Base-by-base conservation (phyloP, 2,888 invertebrate species). In the Nysson spinosus region DNA sequence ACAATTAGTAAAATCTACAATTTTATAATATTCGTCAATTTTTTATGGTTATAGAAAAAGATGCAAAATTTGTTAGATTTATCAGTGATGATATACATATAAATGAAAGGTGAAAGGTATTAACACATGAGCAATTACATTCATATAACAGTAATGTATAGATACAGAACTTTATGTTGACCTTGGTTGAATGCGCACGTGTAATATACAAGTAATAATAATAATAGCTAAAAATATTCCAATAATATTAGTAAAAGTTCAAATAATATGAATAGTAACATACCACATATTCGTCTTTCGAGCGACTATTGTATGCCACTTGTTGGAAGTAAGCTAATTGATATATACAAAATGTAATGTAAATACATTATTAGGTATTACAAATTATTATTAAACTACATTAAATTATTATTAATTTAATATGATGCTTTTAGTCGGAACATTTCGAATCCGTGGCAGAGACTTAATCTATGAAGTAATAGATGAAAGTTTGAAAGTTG, bases 401-500 rank as follows among this genome's bases (percentile, higher is more conserved):
- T 6, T 19, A 20, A 26, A 16, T 17, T 57, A 35, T 28, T 55
- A 43, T 51, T 32, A 30, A 56, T 47, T 34, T 37, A 44, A 49
- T 28, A 55, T 62, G 57, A 63, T 72, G 67, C 62, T 86, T 87
- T 61, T 82, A 91, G 91, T 93, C 82, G 94, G 94, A 6, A 94
- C 94, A 1, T 93, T 89, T 77, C 90, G 89, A 72, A 90, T 93
- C 34, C 87, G 86, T 28, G 90, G 90, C 17, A 80, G 81, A 20
- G 88, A 90, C 30, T 69, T 87, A 17, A 89, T 92, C 51, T 80
- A 85, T 49, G 84, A 87, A 19, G 90, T 90, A 1, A 79, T 95
- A 6, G 92, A 94, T 81, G 87, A 89, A 75, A 93, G 93, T 1
- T 84, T 95, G 6, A 86, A 83, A 37, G 89, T 90, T 56, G 95